Percentiles rank a stretch among this genome's conserved stretches.
Conservation (phyloP, 2,797 vertebrate genomes). For the Taeniopygia guttata region DNA sequence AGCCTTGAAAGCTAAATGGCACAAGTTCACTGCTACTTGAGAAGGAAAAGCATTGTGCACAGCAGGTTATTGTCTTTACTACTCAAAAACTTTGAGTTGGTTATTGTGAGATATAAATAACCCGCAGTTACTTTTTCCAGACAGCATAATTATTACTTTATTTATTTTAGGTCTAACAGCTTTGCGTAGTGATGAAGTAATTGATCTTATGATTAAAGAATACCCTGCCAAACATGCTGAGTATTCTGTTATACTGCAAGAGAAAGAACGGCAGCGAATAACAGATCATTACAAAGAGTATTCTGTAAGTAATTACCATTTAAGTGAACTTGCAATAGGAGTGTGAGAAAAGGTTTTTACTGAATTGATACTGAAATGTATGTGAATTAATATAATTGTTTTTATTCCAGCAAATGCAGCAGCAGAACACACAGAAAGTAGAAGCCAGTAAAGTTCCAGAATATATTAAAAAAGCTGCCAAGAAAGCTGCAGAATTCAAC, state of each 20-base stretch:
- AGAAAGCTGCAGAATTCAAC: conserved; percentile 97
- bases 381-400: background rate
- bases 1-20: background rate
- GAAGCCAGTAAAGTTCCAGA: conserved; percentile 98
- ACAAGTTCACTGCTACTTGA: background rate
- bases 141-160: background rate
- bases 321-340: background rate
- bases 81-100: background rate
- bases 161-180: conserved; percentile 88
- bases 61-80: background rate
- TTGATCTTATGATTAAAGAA: conserved; percentile 99
- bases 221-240: conserved; percentile 95
- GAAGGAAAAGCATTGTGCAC: background rate
- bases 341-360: background rate
- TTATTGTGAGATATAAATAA: background rate
- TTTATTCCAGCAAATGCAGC: conserved; percentile 91
- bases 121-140: background rate
- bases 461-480: conserved; percentile 98
- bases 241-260: conserved; percentile 96
- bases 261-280: conserved; percentile 93
- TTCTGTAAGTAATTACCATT: conserved; percentile 81
- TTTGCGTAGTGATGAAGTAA: conserved; percentile 96
- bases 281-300: conserved; percentile 93
- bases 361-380: background rate
- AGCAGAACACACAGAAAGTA: conserved; percentile 96